These are phyloP conservation scores for Stenoptilia bipunctidactyla DNA, from an alignment of 2,888 invertebrate genomes.

Conservation along the genomic window DNA sequence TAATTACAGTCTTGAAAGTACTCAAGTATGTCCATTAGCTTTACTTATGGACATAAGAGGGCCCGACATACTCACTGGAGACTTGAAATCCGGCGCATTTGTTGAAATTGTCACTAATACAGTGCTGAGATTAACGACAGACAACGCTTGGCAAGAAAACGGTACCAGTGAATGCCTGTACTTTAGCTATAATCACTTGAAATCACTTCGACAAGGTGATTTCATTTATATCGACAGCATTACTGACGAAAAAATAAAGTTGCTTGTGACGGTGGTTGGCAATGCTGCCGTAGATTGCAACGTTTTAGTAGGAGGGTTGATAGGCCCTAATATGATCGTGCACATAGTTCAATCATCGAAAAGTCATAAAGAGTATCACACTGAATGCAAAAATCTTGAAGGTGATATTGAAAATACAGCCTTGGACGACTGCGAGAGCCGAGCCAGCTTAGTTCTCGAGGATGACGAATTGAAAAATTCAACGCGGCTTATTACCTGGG, in stretches of 20 bases:
- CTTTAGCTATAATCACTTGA: constrained; percentile 65
- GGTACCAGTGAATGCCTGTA: constrained; percentile 68
- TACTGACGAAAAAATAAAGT: constrained; percentile 40
- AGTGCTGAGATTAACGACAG: constrained; percentile 59
- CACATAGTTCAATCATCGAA: constrained; percentile 26
- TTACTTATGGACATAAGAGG: constrained; percentile 48
- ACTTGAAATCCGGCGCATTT: constrained; percentile 45
- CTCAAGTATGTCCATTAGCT: constrained; percentile 62
- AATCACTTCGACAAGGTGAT: constrained; percentile 61
- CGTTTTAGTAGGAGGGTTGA: constrained; percentile 61
- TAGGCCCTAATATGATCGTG: constrained; percentile 65
- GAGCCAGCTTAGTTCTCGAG: no score
- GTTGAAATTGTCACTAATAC: constrained; percentile 42
- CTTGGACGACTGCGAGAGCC: not conserved
- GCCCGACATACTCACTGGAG: constrained; percentile 54
- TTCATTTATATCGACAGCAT: constrained; percentile 58
- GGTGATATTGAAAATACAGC: not conserved
- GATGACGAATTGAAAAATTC: constrained; percentile 15
- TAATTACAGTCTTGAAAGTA: constrained; percentile 56
- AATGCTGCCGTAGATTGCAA: constrained; percentile 63
- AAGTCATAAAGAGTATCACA: not conserved
- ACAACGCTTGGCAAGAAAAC: constrained; percentile 62
- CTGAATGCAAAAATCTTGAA: not conserved
- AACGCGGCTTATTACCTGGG: constrained; percentile 49
- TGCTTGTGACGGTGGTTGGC: constrained; percentile 42